Evolutionary conservation across 2,888 invertebrate genomes (phyloP).

Genomic region (Oligia strigilis): DNA sequence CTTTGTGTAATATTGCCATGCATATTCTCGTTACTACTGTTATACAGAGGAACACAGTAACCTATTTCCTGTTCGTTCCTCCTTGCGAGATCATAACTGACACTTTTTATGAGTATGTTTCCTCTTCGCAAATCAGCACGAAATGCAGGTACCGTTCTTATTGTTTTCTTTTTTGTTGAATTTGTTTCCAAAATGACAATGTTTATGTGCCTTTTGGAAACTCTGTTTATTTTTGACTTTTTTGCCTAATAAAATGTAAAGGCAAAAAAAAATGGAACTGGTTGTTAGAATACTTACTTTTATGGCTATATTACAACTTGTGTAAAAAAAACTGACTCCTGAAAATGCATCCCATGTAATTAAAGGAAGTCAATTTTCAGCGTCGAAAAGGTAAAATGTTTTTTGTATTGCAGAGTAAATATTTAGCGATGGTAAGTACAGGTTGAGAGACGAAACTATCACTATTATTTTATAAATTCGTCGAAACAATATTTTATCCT

Average conservation of each 20-base stretch:
- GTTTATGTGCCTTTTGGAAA: not conserved
- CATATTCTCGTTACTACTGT: slow-evolving; percentile 30
- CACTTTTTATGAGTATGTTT: slow-evolving; percentile 43
- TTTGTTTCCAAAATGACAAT: not conserved
- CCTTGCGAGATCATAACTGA: slow-evolving; percentile 51
- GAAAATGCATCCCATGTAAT: not conserved
- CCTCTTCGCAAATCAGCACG: slow-evolving; percentile 39
- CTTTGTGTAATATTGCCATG: slow-evolving; percentile 18
- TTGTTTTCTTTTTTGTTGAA: not conserved
- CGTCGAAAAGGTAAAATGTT: not conserved
- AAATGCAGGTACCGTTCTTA: slow-evolving; percentile 19
- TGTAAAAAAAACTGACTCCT: not conserved
- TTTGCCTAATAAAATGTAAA: not conserved
- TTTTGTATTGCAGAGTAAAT: not conserved
- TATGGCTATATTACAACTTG: not conserved
- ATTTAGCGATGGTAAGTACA: not conserved
- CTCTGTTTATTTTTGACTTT: too few species aligned
- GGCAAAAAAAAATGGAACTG: too few species aligned
- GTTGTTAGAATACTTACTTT: not conserved
- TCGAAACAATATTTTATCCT: slow-evolving; percentile 25
- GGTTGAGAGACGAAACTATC: not conserved
- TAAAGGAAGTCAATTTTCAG: not conserved
- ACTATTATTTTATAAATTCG: not conserved
- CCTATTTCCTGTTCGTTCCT: slow-evolving; percentile 44
- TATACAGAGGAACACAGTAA: slow-evolving; percentile 44